Conservation (phyloP, 2,888 invertebrate species). For the Aporophyla nigra region DNA sequence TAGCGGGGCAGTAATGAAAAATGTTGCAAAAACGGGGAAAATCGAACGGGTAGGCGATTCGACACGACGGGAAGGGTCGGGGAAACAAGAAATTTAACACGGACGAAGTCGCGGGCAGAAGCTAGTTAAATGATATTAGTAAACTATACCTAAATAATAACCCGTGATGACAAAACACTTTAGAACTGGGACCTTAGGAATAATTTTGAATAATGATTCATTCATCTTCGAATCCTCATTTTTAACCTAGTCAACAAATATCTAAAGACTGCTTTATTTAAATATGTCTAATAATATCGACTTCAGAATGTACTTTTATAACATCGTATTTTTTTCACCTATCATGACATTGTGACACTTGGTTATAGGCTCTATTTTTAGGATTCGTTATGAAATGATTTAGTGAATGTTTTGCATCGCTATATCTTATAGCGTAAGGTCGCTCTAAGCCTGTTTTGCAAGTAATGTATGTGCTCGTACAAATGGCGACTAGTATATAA, state of each 20-base stretch:
- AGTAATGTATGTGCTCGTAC: constrained; percentile 20
- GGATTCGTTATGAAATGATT: constrained; percentile 22
- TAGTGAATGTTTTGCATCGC: constrained; percentile 10
- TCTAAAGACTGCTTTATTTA: background rate
- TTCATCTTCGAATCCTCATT: background rate
- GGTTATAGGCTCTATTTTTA: constrained; percentile 7
- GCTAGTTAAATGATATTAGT: too few relatives aligned
- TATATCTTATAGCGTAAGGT: constrained; percentile 45
- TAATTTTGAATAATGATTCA: background rate
- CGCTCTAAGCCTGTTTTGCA: constrained; percentile 46
- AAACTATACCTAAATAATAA: too few relatives aligned
- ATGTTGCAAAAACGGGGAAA: too few relatives aligned
- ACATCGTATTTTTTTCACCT: background rate
- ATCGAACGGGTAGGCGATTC: too few relatives aligned
- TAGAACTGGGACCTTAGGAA: background rate
- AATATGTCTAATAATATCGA: background rate
- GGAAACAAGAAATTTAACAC: too few relatives aligned
- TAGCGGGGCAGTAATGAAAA: too few relatives aligned
- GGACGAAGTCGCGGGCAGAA: too few relatives aligned
- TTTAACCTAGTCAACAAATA: too few relatives aligned
- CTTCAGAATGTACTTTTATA: background rate
- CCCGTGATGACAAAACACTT: background rate
- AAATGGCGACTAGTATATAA: constrained; percentile 52
- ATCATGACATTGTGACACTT: background rate
- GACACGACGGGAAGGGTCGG: too few relatives aligned